Conservation (phyloP, 2,113 vertebrate genomes). For the Taxidea taxus region DNA sequence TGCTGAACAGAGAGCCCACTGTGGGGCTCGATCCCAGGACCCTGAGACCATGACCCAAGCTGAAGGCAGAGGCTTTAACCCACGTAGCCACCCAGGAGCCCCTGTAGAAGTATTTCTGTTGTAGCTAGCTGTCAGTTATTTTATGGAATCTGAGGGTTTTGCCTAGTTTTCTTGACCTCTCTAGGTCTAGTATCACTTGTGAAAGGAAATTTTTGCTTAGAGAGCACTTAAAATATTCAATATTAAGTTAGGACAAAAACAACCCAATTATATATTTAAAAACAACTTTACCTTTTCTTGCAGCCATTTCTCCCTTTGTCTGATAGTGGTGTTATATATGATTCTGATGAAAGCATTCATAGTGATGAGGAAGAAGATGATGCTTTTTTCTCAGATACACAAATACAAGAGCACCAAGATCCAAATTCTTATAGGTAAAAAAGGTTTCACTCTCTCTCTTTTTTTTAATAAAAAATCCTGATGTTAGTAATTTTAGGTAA, state of each 20-base stretch:
- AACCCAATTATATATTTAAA: not conserved
- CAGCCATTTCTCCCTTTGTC: constrained; percentile 98
- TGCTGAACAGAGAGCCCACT: no score
- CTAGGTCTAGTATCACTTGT: not conserved
- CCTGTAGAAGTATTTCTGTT: not conserved
- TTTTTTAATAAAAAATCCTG: not conserved
- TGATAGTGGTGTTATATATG: constrained; percentile 93
- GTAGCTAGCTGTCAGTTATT: not conserved
- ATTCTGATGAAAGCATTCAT: constrained; percentile 97
- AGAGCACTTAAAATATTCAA: not conserved
- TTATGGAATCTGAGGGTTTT: not conserved
- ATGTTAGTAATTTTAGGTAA: constrained; percentile 5
- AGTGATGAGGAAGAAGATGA: constrained; percentile 95
- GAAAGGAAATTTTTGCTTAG: constrained; percentile 14
- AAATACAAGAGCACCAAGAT: constrained; percentile 95
- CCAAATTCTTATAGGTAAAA: constrained; percentile 95
- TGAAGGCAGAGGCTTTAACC: no score
- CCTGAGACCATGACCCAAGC: no score
- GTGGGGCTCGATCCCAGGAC: no score
- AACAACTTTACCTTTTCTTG: constrained; percentile 74
- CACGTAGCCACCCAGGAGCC: no score
- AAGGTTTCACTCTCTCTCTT: not conserved
- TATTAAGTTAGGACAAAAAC: constrained; percentile 44
- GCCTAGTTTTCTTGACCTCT: not conserved
- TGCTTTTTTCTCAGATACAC: constrained; percentile 94